These are phyloP conservation scores for Pseudochromis fuscus DNA, from an alignment of 2,797 vertebrate genomes.

Conservation along the genomic window DNA sequence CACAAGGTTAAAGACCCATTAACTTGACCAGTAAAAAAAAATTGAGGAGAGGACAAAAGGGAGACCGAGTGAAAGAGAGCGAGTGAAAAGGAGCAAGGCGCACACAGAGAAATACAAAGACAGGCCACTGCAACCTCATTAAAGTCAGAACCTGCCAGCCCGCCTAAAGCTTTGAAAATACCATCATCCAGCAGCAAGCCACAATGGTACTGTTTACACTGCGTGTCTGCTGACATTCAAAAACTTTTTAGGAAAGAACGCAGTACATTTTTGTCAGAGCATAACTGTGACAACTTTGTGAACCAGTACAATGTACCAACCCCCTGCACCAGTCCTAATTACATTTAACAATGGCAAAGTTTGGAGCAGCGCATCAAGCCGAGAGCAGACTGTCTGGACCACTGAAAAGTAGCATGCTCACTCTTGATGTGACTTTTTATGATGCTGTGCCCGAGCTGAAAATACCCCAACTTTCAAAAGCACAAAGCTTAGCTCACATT, in stretches of 20 bases:
- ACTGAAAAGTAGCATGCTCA: neutral
- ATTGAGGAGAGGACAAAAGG: conserved; percentile 58
- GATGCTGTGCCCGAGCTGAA: neutral
- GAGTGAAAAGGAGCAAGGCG: neutral
- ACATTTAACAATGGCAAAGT: neutral
- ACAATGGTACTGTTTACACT: neutral
- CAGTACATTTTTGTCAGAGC: neutral
- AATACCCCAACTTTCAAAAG: neutral
- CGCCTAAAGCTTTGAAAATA: conserved; percentile 30
- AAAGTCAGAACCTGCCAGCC: conserved; percentile 19
- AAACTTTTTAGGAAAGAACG: conserved; percentile 5
- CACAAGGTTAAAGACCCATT: conserved; percentile 84
- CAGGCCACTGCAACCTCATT: neutral
- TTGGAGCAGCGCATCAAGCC: neutral
- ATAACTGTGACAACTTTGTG: neutral
- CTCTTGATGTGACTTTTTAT: neutral
- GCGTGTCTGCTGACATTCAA: neutral
- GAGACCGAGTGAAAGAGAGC: conserved; percentile 22
- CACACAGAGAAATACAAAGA: conserved; percentile 15
- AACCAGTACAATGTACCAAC: neutral
- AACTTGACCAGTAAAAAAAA: conserved; percentile 71
- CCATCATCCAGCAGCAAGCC: neutral
- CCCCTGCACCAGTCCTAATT: neutral
- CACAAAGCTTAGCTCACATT: neutral
- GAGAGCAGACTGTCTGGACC: too few relatives aligned